Evolutionary conservation across 1,140 invertebrate genomes (phyloP), one percentile per base, ranked within the genome.

Genomic region (Drosophila ambigua): DNA sequence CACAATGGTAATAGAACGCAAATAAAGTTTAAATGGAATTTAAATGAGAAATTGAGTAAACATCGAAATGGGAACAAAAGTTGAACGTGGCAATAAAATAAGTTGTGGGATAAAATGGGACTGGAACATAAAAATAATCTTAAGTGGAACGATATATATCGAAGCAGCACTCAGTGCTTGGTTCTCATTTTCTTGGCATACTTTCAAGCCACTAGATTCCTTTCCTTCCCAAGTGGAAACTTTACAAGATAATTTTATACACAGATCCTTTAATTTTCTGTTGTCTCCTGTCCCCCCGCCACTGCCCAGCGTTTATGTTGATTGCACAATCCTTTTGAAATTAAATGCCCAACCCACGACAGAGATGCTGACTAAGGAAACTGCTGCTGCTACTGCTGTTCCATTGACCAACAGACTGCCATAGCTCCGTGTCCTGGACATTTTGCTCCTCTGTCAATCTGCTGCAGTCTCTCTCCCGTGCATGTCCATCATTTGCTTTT

Each of bases 401-500:
- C 64, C 67, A 71, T 71, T 71, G 67, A 69, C 67, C 67, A 58
- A 66, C 67, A 46, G 50, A 43, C 51, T 45, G 13, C 11, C 11
- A 1, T 39, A 13, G 35, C 35, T 3, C 35, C 35, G 35, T 13
- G 11, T 39, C 9, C 35, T 39, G 35, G 35, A 39, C 11, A 39
- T 39, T 39, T 39, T 39, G 4, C 35, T 39, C 4, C 35, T 4
- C 35, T 11, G 35, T 39, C 35, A 31, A 35, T 20, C 28, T 26
- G 11, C 23, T 16, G 26, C 11, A 43, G n/a, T 20, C 45, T 23
- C 51, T 35, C 51, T 41, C 66, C 55, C 31, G 64, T 69, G 45
- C 65, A 62, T 77, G 83, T 87, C 77, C 74, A 74, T 87, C 82
- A 88, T 79, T 87, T 79, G 71, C 82, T 81, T 87, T 87, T 88